These are phyloP conservation scores for Nanorana parkeri DNA, from an alignment of 2,113 vertebrate genomes.

Conservation along the genomic window DNA sequence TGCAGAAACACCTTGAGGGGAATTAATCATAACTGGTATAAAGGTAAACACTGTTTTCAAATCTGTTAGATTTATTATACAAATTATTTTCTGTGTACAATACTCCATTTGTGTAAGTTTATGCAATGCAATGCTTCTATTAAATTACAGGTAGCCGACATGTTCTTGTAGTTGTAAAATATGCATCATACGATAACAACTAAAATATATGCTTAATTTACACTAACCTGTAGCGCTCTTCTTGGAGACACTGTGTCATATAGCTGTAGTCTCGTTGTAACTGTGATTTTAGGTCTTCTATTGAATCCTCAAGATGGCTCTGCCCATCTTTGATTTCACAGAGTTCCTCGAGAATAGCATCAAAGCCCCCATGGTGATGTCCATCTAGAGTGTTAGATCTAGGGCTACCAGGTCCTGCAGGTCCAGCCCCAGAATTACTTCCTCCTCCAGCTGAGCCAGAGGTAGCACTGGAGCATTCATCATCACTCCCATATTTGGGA, in stretches of 20 bases:
- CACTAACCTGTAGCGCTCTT: constrained; percentile 90
- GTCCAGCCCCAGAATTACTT: constrained; percentile 86
- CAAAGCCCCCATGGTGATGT: constrained; percentile 87
- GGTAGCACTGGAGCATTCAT: constrained; percentile 93
- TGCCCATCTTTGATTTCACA: constrained; percentile 94
- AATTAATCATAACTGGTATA: too few relatives aligned
- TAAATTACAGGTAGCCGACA: too few relatives aligned
- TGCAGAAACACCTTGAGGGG: too few relatives aligned
- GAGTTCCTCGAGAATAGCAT: constrained; percentile 90
- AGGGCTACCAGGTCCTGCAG: constrained; percentile 84
- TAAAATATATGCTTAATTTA: neutral
- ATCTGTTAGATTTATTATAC: too few relatives aligned
- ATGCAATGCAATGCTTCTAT: too few relatives aligned
- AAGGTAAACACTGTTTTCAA: too few relatives aligned
- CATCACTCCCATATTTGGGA: constrained; percentile 95
- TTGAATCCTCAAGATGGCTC: constrained; percentile 91
- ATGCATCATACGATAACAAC: too few relatives aligned
- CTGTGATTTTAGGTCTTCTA: constrained; percentile 94
- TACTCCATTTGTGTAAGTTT: too few relatives aligned
- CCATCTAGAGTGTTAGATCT: constrained; percentile 85
- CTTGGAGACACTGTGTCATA: constrained; percentile 97
- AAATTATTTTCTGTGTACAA: too few relatives aligned
- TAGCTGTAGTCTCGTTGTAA: constrained; percentile 94
- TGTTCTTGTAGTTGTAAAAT: too few relatives aligned
- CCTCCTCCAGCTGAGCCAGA: constrained; percentile 84